A percentile compares a stretch with the other conserved stretches of the same genome.
Evolutionary conservation across 1,140 invertebrate species (phyloP).

Genomic region (Hycleus phaleratus): DNA sequence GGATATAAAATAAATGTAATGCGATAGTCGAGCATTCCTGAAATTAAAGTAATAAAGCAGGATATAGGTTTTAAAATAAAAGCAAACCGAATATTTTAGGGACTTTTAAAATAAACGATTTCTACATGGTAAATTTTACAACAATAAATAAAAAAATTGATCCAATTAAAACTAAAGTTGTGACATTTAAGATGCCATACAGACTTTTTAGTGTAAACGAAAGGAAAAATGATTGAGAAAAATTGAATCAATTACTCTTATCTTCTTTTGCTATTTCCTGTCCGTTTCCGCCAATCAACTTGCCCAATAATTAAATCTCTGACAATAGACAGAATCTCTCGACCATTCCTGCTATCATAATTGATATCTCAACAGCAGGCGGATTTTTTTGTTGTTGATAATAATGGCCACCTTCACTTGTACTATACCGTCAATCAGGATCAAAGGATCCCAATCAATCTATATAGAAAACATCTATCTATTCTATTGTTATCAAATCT

Average conservation of each 20-base stretch:
- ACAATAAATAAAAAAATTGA: conserved; percentile 4
- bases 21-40: conserved; percentile 17
- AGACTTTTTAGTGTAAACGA: neutral
- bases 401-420: conserved; percentile 11
- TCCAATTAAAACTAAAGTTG: conserved; percentile 9
- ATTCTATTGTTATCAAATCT: too few species aligned
- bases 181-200: conserved; percentile 7
- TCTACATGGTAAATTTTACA: conserved; percentile 12
- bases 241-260: conserved; percentile 16
- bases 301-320: conserved; percentile 11
- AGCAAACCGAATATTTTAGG: conserved; percentile 16
- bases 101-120: conserved; percentile 9
- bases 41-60: conserved; percentile 20
- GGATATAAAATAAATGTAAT: conserved; percentile 16
- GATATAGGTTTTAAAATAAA: conserved; percentile 17
- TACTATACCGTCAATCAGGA: conserved; percentile 1
- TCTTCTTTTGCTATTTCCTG: neutral
- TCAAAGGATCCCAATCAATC: conserved; percentile 4
- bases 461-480: too few species aligned
- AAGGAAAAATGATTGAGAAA: conserved; percentile 9
- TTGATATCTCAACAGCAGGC: conserved; percentile 10
- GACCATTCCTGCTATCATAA: conserved; percentile 11
- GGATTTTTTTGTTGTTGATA: neutral
- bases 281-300: conserved; percentile 10
- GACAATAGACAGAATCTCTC: neutral